Evolutionary conservation across 2,888 invertebrate genomes (phyloP).

Genomic region (Dendrolimus houi): DNA sequence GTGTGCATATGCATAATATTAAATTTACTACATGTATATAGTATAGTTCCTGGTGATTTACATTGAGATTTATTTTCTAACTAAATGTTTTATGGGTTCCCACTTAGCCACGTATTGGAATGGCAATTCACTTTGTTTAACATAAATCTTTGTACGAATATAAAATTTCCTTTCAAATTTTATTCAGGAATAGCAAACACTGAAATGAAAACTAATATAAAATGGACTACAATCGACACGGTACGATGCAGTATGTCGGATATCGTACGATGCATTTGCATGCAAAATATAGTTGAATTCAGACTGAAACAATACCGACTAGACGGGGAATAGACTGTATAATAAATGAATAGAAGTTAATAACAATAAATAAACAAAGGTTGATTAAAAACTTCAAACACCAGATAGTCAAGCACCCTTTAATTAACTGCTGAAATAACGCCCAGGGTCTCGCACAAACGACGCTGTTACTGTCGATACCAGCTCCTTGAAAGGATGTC

Average conservation of each 20-base stretch:
- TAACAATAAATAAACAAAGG: conserved; percentile 39
- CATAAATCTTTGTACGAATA: background rate
- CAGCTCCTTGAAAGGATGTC: background rate
- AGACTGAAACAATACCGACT: conserved; percentile 42
- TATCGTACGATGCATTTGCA: conserved; percentile 45
- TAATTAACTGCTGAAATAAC: conserved; percentile 8
- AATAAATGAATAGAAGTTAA: conserved; percentile 36
- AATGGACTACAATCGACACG: conserved; percentile 23
- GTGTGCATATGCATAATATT: too few relatives aligned
- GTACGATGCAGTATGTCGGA: conserved; percentile 31
- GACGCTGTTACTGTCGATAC: background rate
- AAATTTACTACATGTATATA: too few relatives aligned
- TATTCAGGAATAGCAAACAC: background rate
- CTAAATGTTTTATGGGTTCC: too few relatives aligned
- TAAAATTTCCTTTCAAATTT: background rate
- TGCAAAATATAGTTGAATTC: conserved; percentile 32
- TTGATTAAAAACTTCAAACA: conserved; percentile 40
- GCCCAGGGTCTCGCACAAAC: background rate
- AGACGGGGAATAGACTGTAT: conserved; percentile 38
- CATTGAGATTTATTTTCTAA: too few relatives aligned
- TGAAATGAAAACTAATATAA: conserved; percentile 33
- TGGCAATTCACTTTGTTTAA: background rate
- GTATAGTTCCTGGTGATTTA: too few relatives aligned
- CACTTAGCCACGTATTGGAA: background rate
- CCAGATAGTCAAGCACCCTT: conserved; percentile 6